These are phyloP conservation scores for Hiodon tergisus DNA, from an alignment of 2,113 vertebrate species.

Conservation along the genomic window DNA sequence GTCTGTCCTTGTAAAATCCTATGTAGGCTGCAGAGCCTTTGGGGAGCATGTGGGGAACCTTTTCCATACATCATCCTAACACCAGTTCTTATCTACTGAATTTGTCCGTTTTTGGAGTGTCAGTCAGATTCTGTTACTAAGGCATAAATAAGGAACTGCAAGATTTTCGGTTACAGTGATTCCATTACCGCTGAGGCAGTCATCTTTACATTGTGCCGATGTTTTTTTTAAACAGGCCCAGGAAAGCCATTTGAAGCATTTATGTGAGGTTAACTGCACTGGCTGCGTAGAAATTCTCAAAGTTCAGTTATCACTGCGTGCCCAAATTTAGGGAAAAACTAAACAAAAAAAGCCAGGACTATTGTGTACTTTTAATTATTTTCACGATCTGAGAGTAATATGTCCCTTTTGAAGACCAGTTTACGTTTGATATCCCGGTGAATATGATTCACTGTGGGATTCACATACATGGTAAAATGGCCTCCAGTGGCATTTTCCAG, in stretches of 20 bases:
- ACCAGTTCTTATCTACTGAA: too few species aligned
- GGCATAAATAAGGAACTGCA: too few species aligned
- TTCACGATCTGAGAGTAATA: not conserved
- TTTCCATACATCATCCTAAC: too few species aligned
- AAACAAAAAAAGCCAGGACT: not conserved
- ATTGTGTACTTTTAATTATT: not conserved
- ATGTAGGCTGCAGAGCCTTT: too few species aligned
- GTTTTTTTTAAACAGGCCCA: too few species aligned
- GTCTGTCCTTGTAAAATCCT: too few species aligned
- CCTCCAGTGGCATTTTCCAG: not conserved
- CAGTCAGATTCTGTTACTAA: too few species aligned
- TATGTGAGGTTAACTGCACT: not conserved
- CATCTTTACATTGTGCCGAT: too few species aligned
- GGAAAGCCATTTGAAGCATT: not conserved
- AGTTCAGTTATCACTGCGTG: not conserved
- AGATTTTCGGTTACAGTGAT: not conserved
- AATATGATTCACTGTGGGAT: not conserved
- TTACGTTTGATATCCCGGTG: not conserved
- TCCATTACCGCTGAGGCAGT: not conserved
- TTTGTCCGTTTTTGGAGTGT: too few species aligned
- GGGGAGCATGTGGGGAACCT: too few species aligned
- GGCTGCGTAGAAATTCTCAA: not conserved
- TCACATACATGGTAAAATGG: not conserved
- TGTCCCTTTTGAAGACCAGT: not conserved
- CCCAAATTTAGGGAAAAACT: not conserved